A percentile compares a stretch with the other conserved stretches of the same genome.
These are phyloP conservation scores for Channa maculata DNA, from an alignment of 2,113 vertebrate species.

Conservation along the genomic window DNA sequence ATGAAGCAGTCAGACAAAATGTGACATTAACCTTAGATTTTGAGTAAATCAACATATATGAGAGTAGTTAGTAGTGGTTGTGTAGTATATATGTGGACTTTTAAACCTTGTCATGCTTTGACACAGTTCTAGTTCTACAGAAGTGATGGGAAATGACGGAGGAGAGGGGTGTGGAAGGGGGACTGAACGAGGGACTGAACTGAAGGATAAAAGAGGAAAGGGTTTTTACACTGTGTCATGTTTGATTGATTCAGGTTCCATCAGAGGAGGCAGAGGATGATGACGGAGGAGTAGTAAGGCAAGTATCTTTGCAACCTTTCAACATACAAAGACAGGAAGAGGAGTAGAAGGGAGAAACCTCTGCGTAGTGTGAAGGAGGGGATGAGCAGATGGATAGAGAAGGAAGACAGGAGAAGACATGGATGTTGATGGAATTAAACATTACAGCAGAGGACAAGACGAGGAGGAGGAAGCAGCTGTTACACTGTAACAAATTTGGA, in stretches of 20 bases:
- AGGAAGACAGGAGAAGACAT: conserved; percentile 21
- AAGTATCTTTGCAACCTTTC: conserved; percentile 13
- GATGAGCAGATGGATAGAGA: conserved; percentile 27
- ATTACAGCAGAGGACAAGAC: conserved; percentile 22
- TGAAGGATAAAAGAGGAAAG: conserved; percentile 3
- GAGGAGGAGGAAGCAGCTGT: conserved; percentile 1
- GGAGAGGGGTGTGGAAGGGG: background rate
- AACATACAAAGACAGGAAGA: conserved; percentile 24
- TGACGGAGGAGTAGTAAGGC: background rate
- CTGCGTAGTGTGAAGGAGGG: conserved; percentile 11
- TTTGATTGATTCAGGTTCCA: conserved; percentile 33
- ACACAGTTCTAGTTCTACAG: conserved; percentile 18
- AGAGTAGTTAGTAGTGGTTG: conserved; percentile 18
- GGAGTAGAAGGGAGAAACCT: conserved; percentile 28
- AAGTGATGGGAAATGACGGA: conserved; percentile 35
- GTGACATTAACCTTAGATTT: background rate
- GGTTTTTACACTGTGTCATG: conserved; percentile 17
- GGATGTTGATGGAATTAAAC: conserved; percentile 26
- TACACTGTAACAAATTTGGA: conserved; percentile 42
- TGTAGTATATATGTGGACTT: conserved; percentile 5
- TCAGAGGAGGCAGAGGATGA: conserved; percentile 12
- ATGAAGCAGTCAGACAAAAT: background rate
- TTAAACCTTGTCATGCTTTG: conserved; percentile 55
- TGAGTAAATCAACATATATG: background rate
- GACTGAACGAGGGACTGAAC: background rate